phyloP scores from a whole-genome alignment of 2,113 vertebrate species.

The Furnarius figulus region DNA sequence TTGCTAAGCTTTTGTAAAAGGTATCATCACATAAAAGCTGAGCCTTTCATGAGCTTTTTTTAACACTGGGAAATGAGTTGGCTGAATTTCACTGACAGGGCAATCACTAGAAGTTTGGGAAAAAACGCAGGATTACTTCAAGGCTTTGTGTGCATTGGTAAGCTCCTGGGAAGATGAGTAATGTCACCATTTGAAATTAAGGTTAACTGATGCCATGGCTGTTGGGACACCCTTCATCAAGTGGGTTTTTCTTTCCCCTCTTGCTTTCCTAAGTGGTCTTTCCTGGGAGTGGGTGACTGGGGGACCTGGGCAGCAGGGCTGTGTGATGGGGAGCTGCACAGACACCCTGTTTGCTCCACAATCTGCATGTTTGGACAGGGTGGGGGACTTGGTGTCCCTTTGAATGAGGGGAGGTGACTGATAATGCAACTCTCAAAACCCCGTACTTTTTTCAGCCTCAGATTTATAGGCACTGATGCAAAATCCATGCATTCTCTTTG shows the following conservation, averaged over 20 bases:
- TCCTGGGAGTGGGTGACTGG: neutral
- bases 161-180: neutral
- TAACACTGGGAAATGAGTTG: neutral
- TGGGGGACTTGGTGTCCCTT: neutral
- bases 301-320: neutral
- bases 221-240: neutral
- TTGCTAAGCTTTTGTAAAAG: neutral
- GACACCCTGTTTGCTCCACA: neutral
- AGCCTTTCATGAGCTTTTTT: conserved; percentile 6
- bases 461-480: too few species aligned
- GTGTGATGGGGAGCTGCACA: neutral
- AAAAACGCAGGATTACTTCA: neutral
- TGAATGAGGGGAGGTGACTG: neutral
- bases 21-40: neutral
- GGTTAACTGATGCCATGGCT: neutral
- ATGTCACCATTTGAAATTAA: neutral
- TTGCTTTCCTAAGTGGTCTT: neutral
- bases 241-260: neutral
- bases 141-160: neutral
- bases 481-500: neutral
- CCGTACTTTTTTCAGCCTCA: neutral
- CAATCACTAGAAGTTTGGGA: neutral
- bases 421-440: neutral
- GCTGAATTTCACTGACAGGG: neutral
- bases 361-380: accelerated